These are phyloP conservation scores for Equus przewalskii DNA, from an alignment of 2,113 vertebrate genomes.

Conservation along the genomic window DNA sequence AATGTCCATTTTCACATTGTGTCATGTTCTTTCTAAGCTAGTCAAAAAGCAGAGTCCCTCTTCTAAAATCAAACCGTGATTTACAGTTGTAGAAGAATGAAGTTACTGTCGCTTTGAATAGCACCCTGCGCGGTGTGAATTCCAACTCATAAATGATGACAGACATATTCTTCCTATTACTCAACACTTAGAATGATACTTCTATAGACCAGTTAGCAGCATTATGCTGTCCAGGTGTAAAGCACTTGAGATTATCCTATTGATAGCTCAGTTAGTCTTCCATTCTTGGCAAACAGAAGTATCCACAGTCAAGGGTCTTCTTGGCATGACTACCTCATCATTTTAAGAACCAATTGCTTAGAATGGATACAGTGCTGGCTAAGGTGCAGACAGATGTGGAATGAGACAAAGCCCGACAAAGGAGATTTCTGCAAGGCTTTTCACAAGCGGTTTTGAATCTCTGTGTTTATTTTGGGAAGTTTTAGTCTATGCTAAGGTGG, in stretches of 20 bases:
- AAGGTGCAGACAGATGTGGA: background rate
- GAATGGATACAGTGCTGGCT: background rate
- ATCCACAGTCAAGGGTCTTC: background rate
- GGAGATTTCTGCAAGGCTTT: background rate
- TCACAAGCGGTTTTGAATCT: background rate
- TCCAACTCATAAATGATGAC: constrained; percentile 7
- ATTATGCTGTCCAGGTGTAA: background rate
- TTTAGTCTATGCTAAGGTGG: background rate
- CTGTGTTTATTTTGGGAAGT: background rate
- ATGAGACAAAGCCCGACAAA: background rate
- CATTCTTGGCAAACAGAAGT: constrained; percentile 11
- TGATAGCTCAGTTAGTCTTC: constrained; percentile 8
- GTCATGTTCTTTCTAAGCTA: constrained; percentile 14
- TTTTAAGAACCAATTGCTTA: constrained; percentile 39
- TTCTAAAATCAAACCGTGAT: constrained; percentile 48
- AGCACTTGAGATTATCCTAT: background rate
- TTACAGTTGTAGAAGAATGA: background rate
- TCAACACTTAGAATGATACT: background rate
- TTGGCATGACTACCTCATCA: constrained; percentile 22
- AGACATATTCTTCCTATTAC: background rate
- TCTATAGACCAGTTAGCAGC: background rate
- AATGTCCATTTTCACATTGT: constrained; percentile 39
- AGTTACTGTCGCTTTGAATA: background rate
- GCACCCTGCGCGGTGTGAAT: background rate
- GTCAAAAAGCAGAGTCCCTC: background rate